Conservation (phyloP, 2,113 vertebrate genomes). For the Lampris megalopsis region DNA sequence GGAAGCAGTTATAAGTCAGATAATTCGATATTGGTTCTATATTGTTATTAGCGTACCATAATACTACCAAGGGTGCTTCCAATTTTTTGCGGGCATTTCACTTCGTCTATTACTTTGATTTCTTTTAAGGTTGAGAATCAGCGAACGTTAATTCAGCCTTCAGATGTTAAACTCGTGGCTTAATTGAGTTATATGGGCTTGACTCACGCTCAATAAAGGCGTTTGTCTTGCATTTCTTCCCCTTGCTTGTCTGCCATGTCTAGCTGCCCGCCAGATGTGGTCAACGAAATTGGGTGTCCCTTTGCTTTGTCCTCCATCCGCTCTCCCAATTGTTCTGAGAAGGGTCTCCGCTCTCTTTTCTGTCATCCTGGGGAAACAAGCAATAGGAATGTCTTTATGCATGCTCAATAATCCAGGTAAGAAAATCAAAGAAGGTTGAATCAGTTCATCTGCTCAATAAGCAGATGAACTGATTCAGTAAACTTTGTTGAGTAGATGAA, state of each 20-base stretch:
- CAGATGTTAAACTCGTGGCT: neutral
- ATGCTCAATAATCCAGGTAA: too few species aligned
- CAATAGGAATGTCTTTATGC: neutral
- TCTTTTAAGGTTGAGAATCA: neutral
- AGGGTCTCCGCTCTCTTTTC: constrained; percentile 76
- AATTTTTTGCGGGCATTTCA: too few species aligned
- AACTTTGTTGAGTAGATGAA: too few species aligned
- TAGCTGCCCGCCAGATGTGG: constrained; percentile 73
- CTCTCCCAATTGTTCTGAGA: constrained; percentile 57
- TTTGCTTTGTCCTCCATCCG: constrained; percentile 57
- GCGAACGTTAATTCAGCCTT: neutral
- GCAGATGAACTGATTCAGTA: too few species aligned
- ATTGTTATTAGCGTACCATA: too few species aligned
- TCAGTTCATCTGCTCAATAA: too few species aligned
- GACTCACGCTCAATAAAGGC: constrained; percentile 68
- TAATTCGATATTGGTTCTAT: too few species aligned
- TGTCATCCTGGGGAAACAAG: constrained; percentile 66
- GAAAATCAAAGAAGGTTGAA: too few species aligned
- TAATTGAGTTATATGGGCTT: neutral
- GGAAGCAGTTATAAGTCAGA: neutral
- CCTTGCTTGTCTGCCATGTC: constrained; percentile 82
- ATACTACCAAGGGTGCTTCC: too few species aligned
- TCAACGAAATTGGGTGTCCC: constrained; percentile 59
- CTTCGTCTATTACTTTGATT: too few species aligned
- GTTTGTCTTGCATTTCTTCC: constrained; percentile 66